Conservation (phyloP, 2,113 vertebrate species). For the Xiphophorus couchianus region DNA sequence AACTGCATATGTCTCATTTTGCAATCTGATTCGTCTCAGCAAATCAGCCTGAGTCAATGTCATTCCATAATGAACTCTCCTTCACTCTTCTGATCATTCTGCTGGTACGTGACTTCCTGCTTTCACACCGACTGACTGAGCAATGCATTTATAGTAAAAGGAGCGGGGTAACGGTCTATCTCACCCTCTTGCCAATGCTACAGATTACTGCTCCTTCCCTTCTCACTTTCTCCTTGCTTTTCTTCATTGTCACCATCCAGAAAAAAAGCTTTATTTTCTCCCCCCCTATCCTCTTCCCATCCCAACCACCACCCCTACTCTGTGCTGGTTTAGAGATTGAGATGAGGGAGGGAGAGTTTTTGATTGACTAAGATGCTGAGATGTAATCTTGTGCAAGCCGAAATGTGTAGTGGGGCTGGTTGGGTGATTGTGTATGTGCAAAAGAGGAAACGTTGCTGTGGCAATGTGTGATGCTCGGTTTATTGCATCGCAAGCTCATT, state of each 20-base stretch:
- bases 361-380: constrained; percentile 72
- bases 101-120: constrained; percentile 35
- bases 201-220: constrained; percentile 8
- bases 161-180: constrained; percentile 17
- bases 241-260: constrained; percentile 8
- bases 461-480: constrained; percentile 60
- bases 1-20: constrained; percentile 74
- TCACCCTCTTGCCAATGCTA: constrained; percentile 22
- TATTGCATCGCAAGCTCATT: constrained; percentile 78
- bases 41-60: constrained; percentile 78
- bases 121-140: constrained; percentile 37
- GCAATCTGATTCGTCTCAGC: constrained; percentile 77
- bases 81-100: constrained; percentile 44
- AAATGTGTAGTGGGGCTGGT: constrained; percentile 57
- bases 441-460: constrained; percentile 32
- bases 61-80: constrained; percentile 74
- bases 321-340: constrained; percentile 40
- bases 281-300: constrained; percentile 2
- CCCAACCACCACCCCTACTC: not conserved
- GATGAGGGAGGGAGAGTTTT: constrained; percentile 49
- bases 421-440: constrained; percentile 20
- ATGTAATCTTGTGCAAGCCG: constrained; percentile 67
- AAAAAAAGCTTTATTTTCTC: constrained; percentile 40
- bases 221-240: constrained; percentile 14
- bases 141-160: constrained; percentile 45